Evolutionary conservation across 2,888 invertebrate species (phyloP), one percentile per base, ranked within the genome.

Genomic region (Emmelina monodactyla): DNA sequence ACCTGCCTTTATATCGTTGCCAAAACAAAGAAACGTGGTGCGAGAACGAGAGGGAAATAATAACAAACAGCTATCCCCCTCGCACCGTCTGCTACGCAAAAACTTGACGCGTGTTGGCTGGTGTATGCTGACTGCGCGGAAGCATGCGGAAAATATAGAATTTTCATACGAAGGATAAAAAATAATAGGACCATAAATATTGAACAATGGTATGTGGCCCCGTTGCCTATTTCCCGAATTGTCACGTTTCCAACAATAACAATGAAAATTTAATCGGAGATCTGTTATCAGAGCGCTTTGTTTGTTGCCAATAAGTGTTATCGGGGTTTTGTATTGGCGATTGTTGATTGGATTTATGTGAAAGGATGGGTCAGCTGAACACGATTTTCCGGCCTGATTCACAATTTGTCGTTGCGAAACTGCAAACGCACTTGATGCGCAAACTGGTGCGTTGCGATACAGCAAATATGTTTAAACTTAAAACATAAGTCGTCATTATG

Each of bases 11-110:
- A 79, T 79, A 79, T 73, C 71, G 51, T 67, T 66, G 70, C 64
- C 66, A 75, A 70, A 79, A 79, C 79, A 79, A 79, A 79, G 79
- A 72, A 76, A 65, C 73, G 66, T 76, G 78, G 60, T 67, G 66
- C 49, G 51, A 30, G 59, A 79, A 45, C 31, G 68, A 55, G 71
- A 64, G 22, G 44, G 53, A 59, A 69, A 71, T 53, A 78, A 79
- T 59, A 79, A 79, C 78, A 79, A 79, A 68, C 51, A 46, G 12
- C 46, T 41, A 31, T 66, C 66, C 58, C 66, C 43, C 55, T 75
- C 67, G 51, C 62, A 49, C 68, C 37, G 64, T 67, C 67, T 69
- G 67, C 66, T 70, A 71, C 75, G 78, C 61, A 73, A n/a, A n/a
- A n/a, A n/a, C 66, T 69, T 72, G 67, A 71, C 62, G 67, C 65